Percentiles rank a stretch among this genome's conserved stretches.
Evolutionary conservation across 2,888 invertebrate species (phyloP).

Genomic region (Cancer borealis): DNA sequence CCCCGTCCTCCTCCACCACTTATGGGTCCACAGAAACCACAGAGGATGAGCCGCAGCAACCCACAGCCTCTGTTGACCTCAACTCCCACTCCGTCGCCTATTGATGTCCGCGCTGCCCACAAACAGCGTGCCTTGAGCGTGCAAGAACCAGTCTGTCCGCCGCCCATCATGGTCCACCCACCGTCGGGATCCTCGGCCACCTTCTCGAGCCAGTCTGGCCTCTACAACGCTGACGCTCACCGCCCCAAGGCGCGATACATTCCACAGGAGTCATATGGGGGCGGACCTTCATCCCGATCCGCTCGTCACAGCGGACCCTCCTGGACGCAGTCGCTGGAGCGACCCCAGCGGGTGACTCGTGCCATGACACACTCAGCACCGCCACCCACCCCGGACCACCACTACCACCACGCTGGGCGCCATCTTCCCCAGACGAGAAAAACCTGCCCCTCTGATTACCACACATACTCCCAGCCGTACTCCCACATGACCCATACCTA

Average conservation of each 20-base stretch:
- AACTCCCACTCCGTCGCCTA: constrained; percentile 73
- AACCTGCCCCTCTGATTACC: constrained; percentile 52
- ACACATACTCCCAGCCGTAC: constrained; percentile 69
- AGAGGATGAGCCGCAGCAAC: constrained; percentile 57
- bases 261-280: constrained; percentile 73
- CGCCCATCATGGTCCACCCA: constrained; percentile 66
- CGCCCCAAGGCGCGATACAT: constrained; percentile 76
- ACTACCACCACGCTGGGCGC: constrained; percentile 58
- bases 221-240: constrained; percentile 74
- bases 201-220: constrained; percentile 56
- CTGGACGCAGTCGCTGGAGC: constrained; percentile 77
- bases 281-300: neutral
- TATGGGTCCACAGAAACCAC: constrained; percentile 74
- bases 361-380: constrained; percentile 65
- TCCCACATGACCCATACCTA: constrained; percentile 55
- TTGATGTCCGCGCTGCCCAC: constrained; percentile 53
- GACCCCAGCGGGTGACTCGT: constrained; percentile 71
- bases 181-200: constrained; percentile 61
- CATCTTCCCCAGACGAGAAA: constrained; percentile 39
- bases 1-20: constrained; percentile 73
- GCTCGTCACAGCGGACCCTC: constrained; percentile 18
- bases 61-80: constrained; percentile 74
- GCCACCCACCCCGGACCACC: constrained; percentile 43
- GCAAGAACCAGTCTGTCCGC: constrained; percentile 68
- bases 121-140: constrained; percentile 68